Evolutionary conservation across 2,888 invertebrate species (phyloP).

Genomic region (Lacanobia oleracea): DNA sequence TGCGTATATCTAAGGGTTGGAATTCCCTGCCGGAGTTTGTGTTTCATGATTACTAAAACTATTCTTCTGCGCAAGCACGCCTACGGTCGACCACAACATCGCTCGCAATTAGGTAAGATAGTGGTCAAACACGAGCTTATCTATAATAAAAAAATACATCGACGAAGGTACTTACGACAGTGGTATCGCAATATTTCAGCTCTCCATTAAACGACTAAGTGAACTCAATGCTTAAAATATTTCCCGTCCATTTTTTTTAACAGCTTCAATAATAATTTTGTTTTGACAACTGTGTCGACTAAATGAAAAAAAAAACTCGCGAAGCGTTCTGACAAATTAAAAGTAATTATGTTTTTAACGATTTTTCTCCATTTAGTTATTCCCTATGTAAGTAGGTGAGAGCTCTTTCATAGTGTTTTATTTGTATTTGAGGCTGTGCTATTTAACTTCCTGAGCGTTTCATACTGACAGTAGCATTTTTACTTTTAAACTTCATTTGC

Average conservation of each 20-base stretch:
- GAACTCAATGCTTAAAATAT: not conserved
- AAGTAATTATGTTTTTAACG: constrained; percentile 47
- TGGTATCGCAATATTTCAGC: too few species aligned
- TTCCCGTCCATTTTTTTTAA: constrained; percentile 11
- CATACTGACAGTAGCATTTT: not conserved
- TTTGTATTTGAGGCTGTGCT: not conserved
- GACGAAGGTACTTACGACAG: too few species aligned
- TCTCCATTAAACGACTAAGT: not conserved
- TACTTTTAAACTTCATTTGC: not conserved
- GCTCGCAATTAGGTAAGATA: too few species aligned
- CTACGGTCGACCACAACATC: too few species aligned
- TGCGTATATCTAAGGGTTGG: too few species aligned
- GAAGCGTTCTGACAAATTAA: constrained; percentile 9
- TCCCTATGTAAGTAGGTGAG: constrained; percentile 11
- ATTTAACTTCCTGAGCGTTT: not conserved
- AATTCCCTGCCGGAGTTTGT: too few species aligned
- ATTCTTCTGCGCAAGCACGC: too few species aligned
- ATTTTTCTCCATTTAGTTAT: constrained; percentile 44
- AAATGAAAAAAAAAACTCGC: constrained; percentile 34
- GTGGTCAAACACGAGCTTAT: too few species aligned
- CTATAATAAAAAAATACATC: too few species aligned
- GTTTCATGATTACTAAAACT: too few species aligned
- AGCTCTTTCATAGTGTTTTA: constrained; percentile 10
- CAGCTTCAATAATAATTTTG: constrained; percentile 23
- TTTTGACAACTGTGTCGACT: constrained; percentile 9